A percentile compares a stretch with the other conserved stretches of the same genome.
Evolutionary conservation across 2,797 vertebrate species (phyloP).

Genomic region (Smutsia gigantea): DNA sequence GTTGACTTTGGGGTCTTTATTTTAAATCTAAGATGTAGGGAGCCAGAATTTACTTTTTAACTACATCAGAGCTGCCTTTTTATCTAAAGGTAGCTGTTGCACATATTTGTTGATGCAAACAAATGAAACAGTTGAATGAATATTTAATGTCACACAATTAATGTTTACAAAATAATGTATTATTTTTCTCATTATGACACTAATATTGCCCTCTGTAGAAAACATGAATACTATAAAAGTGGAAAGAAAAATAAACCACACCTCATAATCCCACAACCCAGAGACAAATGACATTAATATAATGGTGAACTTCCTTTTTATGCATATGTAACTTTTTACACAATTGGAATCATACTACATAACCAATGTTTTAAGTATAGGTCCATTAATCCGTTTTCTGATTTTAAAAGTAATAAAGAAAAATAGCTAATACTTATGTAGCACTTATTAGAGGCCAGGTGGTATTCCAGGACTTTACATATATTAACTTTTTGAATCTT

Average conservation of each 20-base stretch:
- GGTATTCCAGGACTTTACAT: background rate
- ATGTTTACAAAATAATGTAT: background rate
- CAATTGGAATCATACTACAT: background rate
- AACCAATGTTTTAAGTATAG: background rate
- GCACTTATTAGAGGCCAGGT: background rate
- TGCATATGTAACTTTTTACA: background rate
- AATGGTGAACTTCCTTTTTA: background rate
- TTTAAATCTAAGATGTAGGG: background rate
- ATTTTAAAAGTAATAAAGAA: background rate
- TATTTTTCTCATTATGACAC: constrained; percentile 10
- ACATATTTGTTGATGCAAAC: background rate
- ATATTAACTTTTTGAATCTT: background rate
- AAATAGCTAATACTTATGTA: background rate
- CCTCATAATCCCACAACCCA: background rate
- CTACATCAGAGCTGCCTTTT: background rate
- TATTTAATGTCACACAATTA: background rate
- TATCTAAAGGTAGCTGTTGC: background rate
- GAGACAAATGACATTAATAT: background rate
- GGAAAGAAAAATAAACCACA: background rate
- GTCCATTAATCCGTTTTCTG: background rate
- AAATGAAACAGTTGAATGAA: background rate
- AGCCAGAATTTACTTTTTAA: background rate
- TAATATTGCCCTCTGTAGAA: background rate
- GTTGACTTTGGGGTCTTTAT: background rate
- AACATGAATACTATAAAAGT: background rate